These are phyloP conservation scores for Stictocephala bisonia DNA, from an alignment of 2,888 invertebrate genomes.

Conservation along the genomic window DNA sequence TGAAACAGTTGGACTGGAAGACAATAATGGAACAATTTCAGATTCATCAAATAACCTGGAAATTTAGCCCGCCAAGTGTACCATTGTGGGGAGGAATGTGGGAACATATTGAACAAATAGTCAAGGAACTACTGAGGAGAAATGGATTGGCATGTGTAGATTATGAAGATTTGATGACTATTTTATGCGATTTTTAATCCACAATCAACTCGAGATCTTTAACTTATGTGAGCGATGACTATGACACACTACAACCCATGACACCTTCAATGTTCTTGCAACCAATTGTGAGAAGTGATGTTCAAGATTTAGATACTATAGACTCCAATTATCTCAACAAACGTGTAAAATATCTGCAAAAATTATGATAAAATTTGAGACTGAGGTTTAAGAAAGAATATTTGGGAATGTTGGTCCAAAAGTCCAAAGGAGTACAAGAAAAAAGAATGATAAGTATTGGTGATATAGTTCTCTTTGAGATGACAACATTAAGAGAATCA, in stretches of 20 bases:
- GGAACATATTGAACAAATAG: conserved; percentile 31
- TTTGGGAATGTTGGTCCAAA: not conserved
- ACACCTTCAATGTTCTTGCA: conserved; percentile 30
- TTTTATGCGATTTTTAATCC: conserved; percentile 43
- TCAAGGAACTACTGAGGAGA: conserved; percentile 39
- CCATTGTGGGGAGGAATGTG: conserved; percentile 64
- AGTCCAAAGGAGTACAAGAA: not conserved
- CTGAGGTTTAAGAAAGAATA: not conserved
- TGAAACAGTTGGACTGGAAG: conserved; percentile 68
- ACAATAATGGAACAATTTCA: conserved; percentile 51
- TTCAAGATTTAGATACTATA: conserved; percentile 11
- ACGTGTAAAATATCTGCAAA: not conserved
- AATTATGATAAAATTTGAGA: not conserved
- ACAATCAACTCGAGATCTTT: conserved; percentile 45
- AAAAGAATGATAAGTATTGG: not conserved
- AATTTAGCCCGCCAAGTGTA: conserved; percentile 63
- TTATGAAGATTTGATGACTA: conserved; percentile 43
- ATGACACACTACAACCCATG: not conserved
- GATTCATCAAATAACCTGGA: conserved; percentile 56
- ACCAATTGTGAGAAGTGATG: not conserved
- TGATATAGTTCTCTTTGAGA: conserved; percentile 35
- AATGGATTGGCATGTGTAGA: conserved; percentile 12
- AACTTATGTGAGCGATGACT: conserved; percentile 37
- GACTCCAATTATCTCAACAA: conserved; percentile 7
- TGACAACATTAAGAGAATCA: conserved; percentile 26